phyloP scores from a whole-genome alignment of 2,888 invertebrate genomes.

The Mystacides longicornis region DNA sequence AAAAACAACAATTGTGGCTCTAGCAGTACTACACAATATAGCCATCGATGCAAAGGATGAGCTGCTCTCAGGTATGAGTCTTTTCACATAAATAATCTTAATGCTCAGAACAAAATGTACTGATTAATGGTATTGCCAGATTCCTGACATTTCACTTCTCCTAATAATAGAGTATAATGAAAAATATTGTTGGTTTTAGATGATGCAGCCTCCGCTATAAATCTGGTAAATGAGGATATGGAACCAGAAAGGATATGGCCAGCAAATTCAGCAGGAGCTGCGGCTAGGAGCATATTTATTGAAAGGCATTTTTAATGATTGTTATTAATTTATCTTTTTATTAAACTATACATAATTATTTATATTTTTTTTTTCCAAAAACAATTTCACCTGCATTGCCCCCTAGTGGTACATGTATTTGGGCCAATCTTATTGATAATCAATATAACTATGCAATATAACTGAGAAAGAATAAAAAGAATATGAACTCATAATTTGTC shows the following conservation, averaged over 20 bases:
- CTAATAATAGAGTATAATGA: not conserved
- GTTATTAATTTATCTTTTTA: not conserved
- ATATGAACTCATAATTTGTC: not conserved
- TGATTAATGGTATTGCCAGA: not conserved
- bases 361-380: not conserved
- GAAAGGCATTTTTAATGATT: not conserved
- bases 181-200: not conserved
- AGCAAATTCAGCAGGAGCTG: not conserved
- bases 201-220: not conserved
- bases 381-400: not conserved
- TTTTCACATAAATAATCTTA: not conserved
- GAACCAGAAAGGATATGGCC: not conserved
- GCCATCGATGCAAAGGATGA: no score
- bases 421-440: not conserved
- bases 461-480: not conserved
- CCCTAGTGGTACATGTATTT: not conserved
- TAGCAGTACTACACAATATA: no score
- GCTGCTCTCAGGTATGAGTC: conserved; percentile 4
- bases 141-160: not conserved
- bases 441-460: not conserved
- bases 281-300: not conserved
- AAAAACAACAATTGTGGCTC: no score
- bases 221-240: not conserved
- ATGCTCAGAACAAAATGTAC: not conserved
- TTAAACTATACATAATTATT: not conserved